A percentile compares a stretch with the other conserved stretches of the same genome.
These are phyloP conservation scores for Chaetodon trifasciatus DNA, from an alignment of 2,797 vertebrate species.

Conservation along the genomic window DNA sequence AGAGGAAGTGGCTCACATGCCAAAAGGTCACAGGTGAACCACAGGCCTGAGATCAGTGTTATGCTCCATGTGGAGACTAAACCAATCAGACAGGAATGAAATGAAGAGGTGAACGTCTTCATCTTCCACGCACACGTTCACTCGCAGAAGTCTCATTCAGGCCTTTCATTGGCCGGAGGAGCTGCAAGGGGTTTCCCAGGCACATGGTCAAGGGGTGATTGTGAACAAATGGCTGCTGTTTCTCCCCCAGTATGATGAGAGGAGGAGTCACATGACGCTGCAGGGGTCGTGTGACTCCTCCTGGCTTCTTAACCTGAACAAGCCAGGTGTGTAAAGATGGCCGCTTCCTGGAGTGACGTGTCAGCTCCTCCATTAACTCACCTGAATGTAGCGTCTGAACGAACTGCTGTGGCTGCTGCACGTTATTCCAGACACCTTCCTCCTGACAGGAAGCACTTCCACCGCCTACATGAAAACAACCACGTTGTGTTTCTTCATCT, in stretches of 20 bases:
- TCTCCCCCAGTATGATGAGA: neutral
- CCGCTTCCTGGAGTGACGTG: neutral
- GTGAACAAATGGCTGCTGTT: neutral
- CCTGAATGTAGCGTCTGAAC: too few species aligned
- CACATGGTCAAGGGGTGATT: conserved; percentile 19
- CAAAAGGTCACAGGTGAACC: neutral
- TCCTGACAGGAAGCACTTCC: too few species aligned
- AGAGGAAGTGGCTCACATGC: neutral
- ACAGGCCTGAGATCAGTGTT: neutral
- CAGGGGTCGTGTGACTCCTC: conserved; percentile 9
- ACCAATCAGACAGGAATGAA: neutral
- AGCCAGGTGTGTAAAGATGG: conserved; percentile 34
- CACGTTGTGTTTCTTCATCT: too few species aligned
- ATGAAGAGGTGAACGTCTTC: neutral
- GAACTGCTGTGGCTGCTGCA: neutral
- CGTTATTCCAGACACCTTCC: too few species aligned
- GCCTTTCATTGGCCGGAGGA: conserved; percentile 7
- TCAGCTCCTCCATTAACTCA: too few species aligned
- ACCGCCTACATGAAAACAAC: too few species aligned
- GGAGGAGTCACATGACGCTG: conserved; percentile 13
- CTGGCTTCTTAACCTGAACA: neutral
- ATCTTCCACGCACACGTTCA: too few species aligned
- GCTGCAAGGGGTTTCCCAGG: conserved; percentile 16
- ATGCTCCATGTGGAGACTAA: too few species aligned
- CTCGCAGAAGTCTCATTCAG: too few species aligned